phyloP scores from a whole-genome alignment of 2,888 invertebrate species.

The Anthrax anthrax region DNA sequence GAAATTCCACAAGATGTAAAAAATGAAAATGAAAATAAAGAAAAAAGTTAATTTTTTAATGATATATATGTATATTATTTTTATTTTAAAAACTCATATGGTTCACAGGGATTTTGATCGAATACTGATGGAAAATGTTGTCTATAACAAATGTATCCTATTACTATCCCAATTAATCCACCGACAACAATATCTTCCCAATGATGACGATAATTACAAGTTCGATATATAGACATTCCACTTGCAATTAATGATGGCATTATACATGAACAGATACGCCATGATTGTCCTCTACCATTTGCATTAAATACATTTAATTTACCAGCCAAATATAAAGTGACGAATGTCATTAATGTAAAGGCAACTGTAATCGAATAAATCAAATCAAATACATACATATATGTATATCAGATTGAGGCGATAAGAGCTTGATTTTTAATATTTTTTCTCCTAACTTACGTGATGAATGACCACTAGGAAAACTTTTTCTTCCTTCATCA shows the following conservation, averaged over 20 bases:
- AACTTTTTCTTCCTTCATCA: conserved; percentile 63
- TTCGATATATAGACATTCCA: conserved; percentile 50
- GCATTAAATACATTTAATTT: conserved; percentile 46
- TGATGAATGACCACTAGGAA: conserved; percentile 71
- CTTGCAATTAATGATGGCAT: conserved; percentile 46
- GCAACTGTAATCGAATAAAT: conserved; percentile 41
- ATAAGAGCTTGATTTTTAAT: too few relatives aligned
- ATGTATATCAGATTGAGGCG: too few relatives aligned
- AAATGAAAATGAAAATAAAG: neutral
- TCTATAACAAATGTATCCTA: conserved; percentile 49
- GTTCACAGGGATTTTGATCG: neutral
- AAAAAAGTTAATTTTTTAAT: too few relatives aligned
- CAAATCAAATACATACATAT: too few relatives aligned
- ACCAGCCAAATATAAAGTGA: conserved; percentile 50
- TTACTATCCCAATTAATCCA: conserved; percentile 44
- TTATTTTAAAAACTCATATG: conserved; percentile 1
- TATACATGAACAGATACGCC: conserved; percentile 42
- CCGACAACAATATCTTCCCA: conserved; percentile 68
- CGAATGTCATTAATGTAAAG: conserved; percentile 54
- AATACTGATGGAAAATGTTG: conserved; percentile 47
- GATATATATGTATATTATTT: too few relatives aligned
- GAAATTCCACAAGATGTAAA: neutral
- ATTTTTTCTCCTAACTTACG: conserved; percentile 32
- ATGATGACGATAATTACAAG: conserved; percentile 72
- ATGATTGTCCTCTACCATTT: conserved; percentile 42